Conservation (phyloP, 2,113 vertebrate species). For the Sminthopsis crassicaudata region DNA sequence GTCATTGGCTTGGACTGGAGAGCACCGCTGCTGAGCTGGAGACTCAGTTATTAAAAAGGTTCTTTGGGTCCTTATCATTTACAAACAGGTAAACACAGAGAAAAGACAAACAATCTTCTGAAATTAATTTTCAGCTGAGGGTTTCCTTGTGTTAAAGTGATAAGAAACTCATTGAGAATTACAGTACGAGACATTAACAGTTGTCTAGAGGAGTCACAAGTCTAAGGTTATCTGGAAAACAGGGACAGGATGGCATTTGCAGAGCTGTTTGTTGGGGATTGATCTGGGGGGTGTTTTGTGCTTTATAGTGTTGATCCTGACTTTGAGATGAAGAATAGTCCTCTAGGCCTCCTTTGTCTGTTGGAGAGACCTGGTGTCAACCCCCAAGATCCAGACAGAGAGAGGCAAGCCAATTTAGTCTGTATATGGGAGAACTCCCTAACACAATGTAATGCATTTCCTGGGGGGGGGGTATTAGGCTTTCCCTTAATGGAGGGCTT, state of each 20-base stretch:
- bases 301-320: constrained; percentile 35
- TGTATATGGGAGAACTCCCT: neutral
- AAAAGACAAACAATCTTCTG: constrained; percentile 75
- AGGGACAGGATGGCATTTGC: constrained; percentile 57
- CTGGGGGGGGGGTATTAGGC: too few relatives aligned
- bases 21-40: constrained; percentile 72
- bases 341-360: neutral
- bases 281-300: constrained; percentile 3
- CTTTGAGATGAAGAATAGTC: constrained; percentile 36
- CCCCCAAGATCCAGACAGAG: neutral
- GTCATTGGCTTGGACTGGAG: constrained; percentile 66
- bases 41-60: constrained; percentile 79
- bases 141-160: constrained; percentile 79
- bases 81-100: constrained; percentile 82
- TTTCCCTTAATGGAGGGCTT: neutral
- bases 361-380: neutral
- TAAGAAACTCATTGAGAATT: constrained; percentile 81
- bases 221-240: constrained; percentile 74
- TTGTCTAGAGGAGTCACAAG: constrained; percentile 69
- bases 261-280: neutral
- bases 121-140: constrained; percentile 85
- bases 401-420: neutral
- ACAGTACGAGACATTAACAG: constrained; percentile 77
- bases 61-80: constrained; percentile 85
- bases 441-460: neutral